Evolutionary conservation across 2,797 vertebrate genomes (phyloP).

Genomic region (Taeniopygia guttata): DNA sequence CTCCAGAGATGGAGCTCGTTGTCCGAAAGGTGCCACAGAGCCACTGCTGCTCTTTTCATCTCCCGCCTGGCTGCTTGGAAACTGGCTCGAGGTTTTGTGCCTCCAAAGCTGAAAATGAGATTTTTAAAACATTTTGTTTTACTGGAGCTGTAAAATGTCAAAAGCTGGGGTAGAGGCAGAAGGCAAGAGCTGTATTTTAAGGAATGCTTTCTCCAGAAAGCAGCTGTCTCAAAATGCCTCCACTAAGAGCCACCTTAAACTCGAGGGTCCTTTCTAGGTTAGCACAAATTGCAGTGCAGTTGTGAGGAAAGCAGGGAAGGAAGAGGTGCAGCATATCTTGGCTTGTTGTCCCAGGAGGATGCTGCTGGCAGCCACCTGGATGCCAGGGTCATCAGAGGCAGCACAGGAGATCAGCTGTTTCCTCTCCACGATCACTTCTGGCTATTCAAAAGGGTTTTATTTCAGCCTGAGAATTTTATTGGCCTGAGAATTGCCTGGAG

Average conservation of each 20-base stretch:
- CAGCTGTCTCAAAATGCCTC: neutral
- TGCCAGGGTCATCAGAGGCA: neutral
- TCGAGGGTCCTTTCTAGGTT: neutral
- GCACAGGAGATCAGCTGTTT: neutral
- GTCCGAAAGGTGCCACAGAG: neutral
- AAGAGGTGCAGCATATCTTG: neutral
- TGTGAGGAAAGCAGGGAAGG: neutral
- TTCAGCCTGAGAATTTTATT: neutral
- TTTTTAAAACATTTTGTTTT: conserved; percentile 15
- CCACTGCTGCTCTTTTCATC: neutral
- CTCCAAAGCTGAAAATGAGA: conserved; percentile 44
- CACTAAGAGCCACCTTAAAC: conserved; percentile 18
- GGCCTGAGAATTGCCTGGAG: neutral
- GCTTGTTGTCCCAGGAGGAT: neutral
- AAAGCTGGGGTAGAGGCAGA: conserved; percentile 16
- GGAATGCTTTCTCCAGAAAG: neutral
- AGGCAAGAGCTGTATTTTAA: conserved; percentile 24
- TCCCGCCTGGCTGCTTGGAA: neutral
- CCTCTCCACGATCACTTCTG: neutral
- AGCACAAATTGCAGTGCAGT: neutral
- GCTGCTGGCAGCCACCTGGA: neutral
- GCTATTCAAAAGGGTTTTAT: neutral
- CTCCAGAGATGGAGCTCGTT: neutral
- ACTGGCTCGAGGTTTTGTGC: neutral
- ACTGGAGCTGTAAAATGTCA: conserved; percentile 32